A percentile compares a stretch with the other conserved stretches of the same genome.
phyloP scores from a whole-genome alignment of 2,888 invertebrate species.

The Macrophya annulata region DNA sequence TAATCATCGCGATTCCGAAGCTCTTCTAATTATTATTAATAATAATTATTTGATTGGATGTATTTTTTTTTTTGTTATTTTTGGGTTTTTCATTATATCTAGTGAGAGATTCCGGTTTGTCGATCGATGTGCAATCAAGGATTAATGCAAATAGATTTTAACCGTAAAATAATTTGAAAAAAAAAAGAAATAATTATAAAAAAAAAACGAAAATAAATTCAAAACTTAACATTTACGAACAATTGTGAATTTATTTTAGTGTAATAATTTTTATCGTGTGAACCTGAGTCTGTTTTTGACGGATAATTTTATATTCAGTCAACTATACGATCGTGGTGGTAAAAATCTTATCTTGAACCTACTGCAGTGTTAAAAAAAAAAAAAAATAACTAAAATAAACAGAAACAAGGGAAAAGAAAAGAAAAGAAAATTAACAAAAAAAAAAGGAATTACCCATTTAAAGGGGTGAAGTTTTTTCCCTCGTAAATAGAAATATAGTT shows the following conservation, averaged over 20 bases:
- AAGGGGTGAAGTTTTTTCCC: not conserved
- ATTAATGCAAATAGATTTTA: not conserved
- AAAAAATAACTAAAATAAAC: no score
- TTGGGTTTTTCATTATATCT: not conserved
- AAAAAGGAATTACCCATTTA: not conserved
- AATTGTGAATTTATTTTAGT: not conserved
- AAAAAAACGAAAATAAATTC: not conserved
- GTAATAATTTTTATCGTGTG: not conserved
- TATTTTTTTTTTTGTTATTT: not conserved
- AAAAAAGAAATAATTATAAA: not conserved
- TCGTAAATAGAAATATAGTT: conserved; percentile 12
- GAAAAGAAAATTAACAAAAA: not conserved
- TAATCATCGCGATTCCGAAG: not conserved
- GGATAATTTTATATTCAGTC: not conserved
- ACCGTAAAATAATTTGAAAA: not conserved
- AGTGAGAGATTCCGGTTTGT: not conserved
- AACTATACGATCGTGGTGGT: not conserved
- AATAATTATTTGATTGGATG: not conserved
- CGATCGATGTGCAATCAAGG: conserved; percentile 8
- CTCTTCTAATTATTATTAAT: no score
- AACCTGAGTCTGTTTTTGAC: not conserved
- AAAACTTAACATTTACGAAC: not conserved
- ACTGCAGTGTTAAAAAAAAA: not conserved
- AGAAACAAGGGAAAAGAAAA: not conserved
- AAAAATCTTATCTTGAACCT: not conserved